Conservation (phyloP, 1,140 invertebrate species). For the Anadara kagoshimensis region DNA sequence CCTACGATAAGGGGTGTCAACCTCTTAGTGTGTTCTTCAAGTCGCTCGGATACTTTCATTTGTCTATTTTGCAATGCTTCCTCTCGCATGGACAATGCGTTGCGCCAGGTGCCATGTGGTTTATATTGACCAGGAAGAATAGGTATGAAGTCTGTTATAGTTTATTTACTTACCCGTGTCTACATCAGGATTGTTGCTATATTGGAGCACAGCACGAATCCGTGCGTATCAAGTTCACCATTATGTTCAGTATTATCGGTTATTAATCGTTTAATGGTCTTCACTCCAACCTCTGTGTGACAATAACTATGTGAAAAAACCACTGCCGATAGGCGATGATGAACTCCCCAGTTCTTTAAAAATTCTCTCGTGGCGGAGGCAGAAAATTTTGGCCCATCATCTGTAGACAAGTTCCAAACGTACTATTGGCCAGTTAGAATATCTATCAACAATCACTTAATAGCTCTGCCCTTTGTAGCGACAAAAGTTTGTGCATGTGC, state of each 20-base stretch:
- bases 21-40: constrained; percentile 41
- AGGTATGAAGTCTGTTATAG: constrained; percentile 43
- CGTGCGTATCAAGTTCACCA: constrained; percentile 35
- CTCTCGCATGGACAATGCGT: constrained; percentile 38
- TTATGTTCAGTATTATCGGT: too few relatives aligned
- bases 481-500: too few relatives aligned
- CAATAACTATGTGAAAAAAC: constrained; percentile 36
- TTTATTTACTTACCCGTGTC: constrained; percentile 38
- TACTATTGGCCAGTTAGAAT: too few relatives aligned
- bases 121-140: too few relatives aligned
- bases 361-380: constrained; percentile 27
- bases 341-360: constrained; percentile 32
- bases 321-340: constrained; percentile 37
- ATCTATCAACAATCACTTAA: too few relatives aligned
- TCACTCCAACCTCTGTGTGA: constrained; percentile 39
- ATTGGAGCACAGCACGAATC: constrained; percentile 42
- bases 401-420: too few relatives aligned
- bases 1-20: constrained; percentile 40
- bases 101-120: constrained; percentile 19
- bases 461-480: too few relatives aligned
- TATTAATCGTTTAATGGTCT: constrained; percentile 39
- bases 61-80: constrained; percentile 47
- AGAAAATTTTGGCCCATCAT: constrained; percentile 46
- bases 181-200: constrained; percentile 37
- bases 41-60: constrained; percentile 36